Conservation (phyloP, 1,140 invertebrate genomes). For the Lordiphosa collinella region DNA sequence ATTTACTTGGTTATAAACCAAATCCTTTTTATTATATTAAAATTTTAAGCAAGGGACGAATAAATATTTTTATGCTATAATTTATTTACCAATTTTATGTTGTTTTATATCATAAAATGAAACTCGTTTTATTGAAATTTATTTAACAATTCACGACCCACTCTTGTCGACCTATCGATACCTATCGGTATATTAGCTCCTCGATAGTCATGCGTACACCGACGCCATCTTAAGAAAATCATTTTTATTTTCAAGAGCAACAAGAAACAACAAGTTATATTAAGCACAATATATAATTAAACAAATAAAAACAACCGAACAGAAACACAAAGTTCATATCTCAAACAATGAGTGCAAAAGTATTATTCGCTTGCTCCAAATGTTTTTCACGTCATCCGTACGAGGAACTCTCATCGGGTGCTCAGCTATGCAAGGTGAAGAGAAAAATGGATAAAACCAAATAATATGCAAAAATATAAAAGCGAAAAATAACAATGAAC, state of each 20-base stretch:
- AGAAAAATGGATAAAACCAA: slow-evolving; percentile 11
- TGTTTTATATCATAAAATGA: no score
- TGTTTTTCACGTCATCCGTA: slow-evolving; percentile 97
- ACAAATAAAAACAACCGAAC: slow-evolving; percentile 17
- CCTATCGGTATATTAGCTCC: no score
- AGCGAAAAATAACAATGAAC: slow-evolving; percentile 5
- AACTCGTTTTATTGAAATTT: no score
- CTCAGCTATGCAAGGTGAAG: slow-evolving; percentile 96
- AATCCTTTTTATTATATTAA: no score
- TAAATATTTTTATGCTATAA: no score
- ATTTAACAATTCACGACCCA: no score
- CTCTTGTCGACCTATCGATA: no score
- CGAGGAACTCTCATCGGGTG: slow-evolving; percentile 95
- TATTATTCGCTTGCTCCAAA: slow-evolving; percentile 95
- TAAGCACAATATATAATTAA: slow-evolving; percentile 4
- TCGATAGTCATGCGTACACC: no score
- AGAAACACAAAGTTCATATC: slow-evolving; percentile 40
- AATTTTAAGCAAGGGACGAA: no score
- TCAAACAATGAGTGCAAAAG: slow-evolving; percentile 76
- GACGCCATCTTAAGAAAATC: no score
- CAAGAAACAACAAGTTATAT: slow-evolving; percentile 30
- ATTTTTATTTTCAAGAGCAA: slow-evolving; percentile 36
- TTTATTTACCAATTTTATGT: no score
- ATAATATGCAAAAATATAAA: slow-evolving; percentile 25
- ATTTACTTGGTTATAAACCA: no score